Conservation (phyloP, 2,888 invertebrate genomes). For the Serripes groenlandicus region DNA sequence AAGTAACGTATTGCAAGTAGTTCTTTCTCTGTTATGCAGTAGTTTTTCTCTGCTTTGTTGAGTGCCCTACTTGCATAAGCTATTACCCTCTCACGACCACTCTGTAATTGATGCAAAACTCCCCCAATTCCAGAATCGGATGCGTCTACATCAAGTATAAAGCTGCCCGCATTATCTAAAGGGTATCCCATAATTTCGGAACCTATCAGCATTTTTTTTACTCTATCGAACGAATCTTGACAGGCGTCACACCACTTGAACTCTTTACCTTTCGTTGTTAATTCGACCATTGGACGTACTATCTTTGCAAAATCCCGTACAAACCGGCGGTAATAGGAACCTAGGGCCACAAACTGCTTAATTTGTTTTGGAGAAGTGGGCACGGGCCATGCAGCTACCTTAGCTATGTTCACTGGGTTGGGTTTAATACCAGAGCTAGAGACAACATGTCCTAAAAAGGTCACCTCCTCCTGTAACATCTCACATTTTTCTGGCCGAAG, state of each 20-base stretch:
- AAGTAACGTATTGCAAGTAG: slow-evolving; percentile 32
- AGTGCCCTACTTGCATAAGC: background rate
- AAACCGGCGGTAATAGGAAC: slow-evolving; percentile 26
- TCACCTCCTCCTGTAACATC: slow-evolving; percentile 23
- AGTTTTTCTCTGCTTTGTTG: slow-evolving; percentile 2
- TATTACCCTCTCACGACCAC: background rate
- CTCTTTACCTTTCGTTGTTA: slow-evolving; percentile 2
- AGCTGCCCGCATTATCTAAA: slow-evolving; percentile 28
- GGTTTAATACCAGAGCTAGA: slow-evolving; percentile 26
- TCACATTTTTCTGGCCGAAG: slow-evolving; percentile 25
- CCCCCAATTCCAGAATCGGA: slow-evolving; percentile 54
- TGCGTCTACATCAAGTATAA: slow-evolving; percentile 58
- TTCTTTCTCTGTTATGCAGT: slow-evolving; percentile 29
- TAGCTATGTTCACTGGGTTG: slow-evolving; percentile 26
- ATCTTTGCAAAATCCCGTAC: slow-evolving; percentile 26
- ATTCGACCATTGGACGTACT: slow-evolving; percentile 16
- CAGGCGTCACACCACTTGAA: slow-evolving; percentile 11
- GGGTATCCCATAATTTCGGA: slow-evolving; percentile 29
- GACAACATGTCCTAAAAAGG: slow-evolving; percentile 40
- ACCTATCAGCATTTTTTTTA: slow-evolving; percentile 12
- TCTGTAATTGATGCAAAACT: slow-evolving; percentile 50
- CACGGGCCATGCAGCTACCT: slow-evolving; percentile 22
- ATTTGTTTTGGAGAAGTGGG: slow-evolving; percentile 19
- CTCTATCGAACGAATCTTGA: slow-evolving; percentile 3
- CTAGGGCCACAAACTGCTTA: slow-evolving; percentile 32